Conservation (phyloP, 1,140 invertebrate genomes). For the Temnothorax curvispinosus region DNA sequence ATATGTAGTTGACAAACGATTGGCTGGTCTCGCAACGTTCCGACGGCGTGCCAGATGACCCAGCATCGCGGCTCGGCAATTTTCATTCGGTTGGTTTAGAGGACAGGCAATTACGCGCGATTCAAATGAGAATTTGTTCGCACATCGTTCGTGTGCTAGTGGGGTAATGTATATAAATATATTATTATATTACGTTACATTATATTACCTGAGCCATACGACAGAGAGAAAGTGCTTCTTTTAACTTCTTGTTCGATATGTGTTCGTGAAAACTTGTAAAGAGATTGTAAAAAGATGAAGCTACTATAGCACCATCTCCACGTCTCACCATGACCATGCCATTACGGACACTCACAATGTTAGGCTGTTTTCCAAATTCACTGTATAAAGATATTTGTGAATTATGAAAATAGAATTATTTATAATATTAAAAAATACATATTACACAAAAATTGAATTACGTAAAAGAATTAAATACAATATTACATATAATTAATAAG, state of each 20-base stretch:
- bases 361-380: constrained; percentile 93
- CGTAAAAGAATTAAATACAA: background rate
- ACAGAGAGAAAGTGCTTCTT: constrained; percentile 92
- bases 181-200: background rate
- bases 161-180: too few relatives aligned
- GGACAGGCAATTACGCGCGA: too few relatives aligned
- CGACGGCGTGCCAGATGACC: too few relatives aligned
- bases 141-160: too few relatives aligned
- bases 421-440: background rate
- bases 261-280: constrained; percentile 89
- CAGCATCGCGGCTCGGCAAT: too few relatives aligned
- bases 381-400: constrained; percentile 77
- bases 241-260: constrained; percentile 89
- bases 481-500: too few relatives aligned
- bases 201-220: constrained; percentile 90
- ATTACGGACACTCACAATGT: constrained; percentile 91
- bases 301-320: constrained; percentile 90
- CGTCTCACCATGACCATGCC: constrained; percentile 91
- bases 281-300: constrained; percentile 89
- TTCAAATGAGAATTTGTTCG: too few relatives aligned
- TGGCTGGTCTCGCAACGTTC: too few relatives aligned
- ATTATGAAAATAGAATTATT: background rate
- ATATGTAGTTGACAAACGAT: too few relatives aligned
- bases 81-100: too few relatives aligned
- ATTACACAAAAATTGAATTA: background rate